Percentiles rank a stretch among this genome's conserved stretches.
Conservation (phyloP, 92 coral and sea anemone genomes). For the Galaxea fascicularis region DNA sequence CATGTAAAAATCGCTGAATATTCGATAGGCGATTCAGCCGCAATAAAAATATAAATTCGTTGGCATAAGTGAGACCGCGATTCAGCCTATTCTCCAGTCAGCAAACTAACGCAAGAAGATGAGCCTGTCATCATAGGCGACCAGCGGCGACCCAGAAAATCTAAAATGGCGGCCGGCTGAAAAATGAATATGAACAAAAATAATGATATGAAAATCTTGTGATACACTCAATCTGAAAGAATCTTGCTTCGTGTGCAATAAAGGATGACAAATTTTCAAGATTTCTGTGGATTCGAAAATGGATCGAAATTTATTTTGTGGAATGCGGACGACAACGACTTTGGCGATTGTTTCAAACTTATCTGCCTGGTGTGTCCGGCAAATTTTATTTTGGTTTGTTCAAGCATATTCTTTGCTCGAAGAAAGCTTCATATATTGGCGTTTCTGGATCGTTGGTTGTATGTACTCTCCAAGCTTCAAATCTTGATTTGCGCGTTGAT, state of each 20-base stretch:
- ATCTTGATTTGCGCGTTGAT: slow-evolving; percentile 41
- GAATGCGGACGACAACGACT: slow-evolving; percentile 71
- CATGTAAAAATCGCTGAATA: slow-evolving; percentile 39
- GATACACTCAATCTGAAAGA: background rate
- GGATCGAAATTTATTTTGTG: slow-evolving; percentile 60
- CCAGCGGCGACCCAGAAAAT: slow-evolving; percentile 11
- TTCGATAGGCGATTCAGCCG: slow-evolving; percentile 19
- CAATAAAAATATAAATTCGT: slow-evolving; percentile 23
- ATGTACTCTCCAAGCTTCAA: slow-evolving; percentile 67
- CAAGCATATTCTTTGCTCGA: slow-evolving; percentile 68
- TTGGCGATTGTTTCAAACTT: slow-evolving; percentile 83
- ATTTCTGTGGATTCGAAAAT: slow-evolving; percentile 75
- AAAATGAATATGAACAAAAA: background rate
- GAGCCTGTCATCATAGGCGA: background rate
- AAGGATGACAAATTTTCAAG: slow-evolving; percentile 66
- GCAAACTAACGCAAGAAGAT: background rate
- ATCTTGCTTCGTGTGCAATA: background rate
- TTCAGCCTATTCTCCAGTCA: background rate
- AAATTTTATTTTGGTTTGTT: slow-evolving; percentile 68
- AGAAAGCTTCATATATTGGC: slow-evolving; percentile 46
- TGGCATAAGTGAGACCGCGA: slow-evolving; percentile 6
- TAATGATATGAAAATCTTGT: background rate
- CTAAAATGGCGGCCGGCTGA: background rate
- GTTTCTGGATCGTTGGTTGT: slow-evolving; percentile 35
- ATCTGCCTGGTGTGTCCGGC: slow-evolving; percentile 80